These are phyloP conservation scores for Tetraodon nigroviridis DNA, from an alignment of 2,113 vertebrate genomes.

Conservation along the genomic window DNA sequence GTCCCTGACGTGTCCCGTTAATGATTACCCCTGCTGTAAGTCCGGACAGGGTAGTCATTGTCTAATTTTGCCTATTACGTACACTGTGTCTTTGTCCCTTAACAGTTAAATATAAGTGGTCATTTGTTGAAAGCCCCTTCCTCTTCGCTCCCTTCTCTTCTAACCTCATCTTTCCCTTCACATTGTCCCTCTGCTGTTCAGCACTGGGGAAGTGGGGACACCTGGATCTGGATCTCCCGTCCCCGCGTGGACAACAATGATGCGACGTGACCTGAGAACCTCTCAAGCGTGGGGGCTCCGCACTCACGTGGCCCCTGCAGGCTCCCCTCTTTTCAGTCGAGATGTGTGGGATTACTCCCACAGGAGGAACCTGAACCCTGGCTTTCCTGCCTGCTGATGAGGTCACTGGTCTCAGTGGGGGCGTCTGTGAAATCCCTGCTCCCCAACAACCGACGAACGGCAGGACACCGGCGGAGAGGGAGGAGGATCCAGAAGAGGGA, in stretches of 20 bases:
- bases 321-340: constrained; percentile 22
- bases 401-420: constrained; percentile 75
- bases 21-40: constrained; percentile 45
- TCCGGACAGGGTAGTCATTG: constrained; percentile 30
- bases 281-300: constrained; percentile 43
- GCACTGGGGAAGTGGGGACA: constrained; percentile 43
- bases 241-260: constrained; percentile 30
- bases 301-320: constrained; percentile 39
- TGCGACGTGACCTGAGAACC: constrained; percentile 60
- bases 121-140: constrained; percentile 35
- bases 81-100: constrained; percentile 25
- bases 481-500: background rate
- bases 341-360: constrained; percentile 75
- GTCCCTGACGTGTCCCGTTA: constrained; percentile 51
- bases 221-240: constrained; percentile 44
- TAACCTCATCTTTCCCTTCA: constrained; percentile 45
- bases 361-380: constrained; percentile 72
- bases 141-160: constrained; percentile 33
- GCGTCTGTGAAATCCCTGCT: constrained; percentile 71
- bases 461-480: constrained; percentile 9
- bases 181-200: constrained; percentile 60
- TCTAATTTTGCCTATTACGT: constrained; percentile 21
- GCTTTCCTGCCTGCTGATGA: constrained; percentile 78
- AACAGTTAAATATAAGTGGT: constrained; percentile 29
- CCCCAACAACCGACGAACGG: constrained; percentile 57